phyloP scores from a whole-genome alignment of 1,140 invertebrate species.

The Brachystomella parvula region DNA sequence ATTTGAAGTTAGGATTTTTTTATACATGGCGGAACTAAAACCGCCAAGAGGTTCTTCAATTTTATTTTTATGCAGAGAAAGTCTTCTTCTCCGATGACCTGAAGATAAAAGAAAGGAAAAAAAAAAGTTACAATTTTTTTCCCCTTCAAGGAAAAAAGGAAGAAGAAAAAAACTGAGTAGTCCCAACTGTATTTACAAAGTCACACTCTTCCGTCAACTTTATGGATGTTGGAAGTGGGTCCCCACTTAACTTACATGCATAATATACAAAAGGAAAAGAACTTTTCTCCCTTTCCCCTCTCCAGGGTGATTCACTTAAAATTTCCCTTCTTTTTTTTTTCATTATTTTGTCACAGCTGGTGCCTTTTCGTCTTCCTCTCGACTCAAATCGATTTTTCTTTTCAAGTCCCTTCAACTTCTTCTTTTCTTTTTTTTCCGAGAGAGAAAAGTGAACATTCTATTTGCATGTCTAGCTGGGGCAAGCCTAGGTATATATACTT shows the following conservation, averaged over 20 bases:
- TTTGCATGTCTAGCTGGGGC: too few relatives aligned
- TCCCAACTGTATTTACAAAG: conserved; percentile 6
- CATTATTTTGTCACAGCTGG: conserved; percentile 28
- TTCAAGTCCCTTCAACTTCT: background rate
- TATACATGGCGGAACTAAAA: background rate
- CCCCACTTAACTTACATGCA: conserved; percentile 20
- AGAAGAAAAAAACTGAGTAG: too few relatives aligned
- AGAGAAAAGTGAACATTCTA: too few relatives aligned
- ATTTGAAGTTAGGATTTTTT: background rate
- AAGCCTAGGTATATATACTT: too few relatives aligned
- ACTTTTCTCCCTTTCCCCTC: conserved; percentile 5
- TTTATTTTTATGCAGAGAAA: conserved; percentile 7
- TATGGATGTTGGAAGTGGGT: conserved; percentile 12
- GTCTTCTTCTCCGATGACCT: background rate
- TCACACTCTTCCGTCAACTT: conserved; percentile 4
- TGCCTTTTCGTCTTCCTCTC: conserved; percentile 22
- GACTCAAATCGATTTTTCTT: conserved; percentile 20
- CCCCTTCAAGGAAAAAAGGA: too few relatives aligned
- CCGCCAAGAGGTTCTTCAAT: conserved; percentile 8
- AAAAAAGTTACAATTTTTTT: too few relatives aligned
- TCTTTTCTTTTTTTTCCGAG: background rate
- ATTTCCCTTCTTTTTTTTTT: conserved; percentile 27
- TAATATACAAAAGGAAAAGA: conserved; percentile 14
- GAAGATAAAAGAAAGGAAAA: background rate
- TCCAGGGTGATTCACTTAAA: conserved; percentile 26